Percentiles rank a stretch among this genome's conserved stretches.
Conservation (phyloP, 2,888 invertebrate genomes). For the Emmelina monodactyla region DNA sequence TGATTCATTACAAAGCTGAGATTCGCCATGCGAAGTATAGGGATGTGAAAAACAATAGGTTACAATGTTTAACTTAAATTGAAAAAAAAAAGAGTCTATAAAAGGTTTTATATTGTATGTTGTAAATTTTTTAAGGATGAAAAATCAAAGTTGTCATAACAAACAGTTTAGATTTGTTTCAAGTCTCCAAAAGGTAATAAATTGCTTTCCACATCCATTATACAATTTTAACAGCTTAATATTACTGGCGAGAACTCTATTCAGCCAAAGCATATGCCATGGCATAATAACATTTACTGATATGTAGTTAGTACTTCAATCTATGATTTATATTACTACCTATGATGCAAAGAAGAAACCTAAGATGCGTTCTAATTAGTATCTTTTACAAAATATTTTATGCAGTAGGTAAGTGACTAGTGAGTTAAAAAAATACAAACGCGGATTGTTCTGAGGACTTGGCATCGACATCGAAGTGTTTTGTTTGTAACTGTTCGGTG, state of each 20-base stretch:
- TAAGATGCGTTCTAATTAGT: no score
- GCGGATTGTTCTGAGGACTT: slow-evolving; percentile 73
- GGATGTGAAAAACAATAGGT: slow-evolving; percentile 48
- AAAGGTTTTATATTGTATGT: no score
- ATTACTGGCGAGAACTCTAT: no score
- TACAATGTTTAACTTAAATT: slow-evolving; percentile 14
- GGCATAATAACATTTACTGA: no score
- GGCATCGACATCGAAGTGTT: slow-evolving; percentile 77
- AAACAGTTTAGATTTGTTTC: not conserved
- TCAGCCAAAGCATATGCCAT: no score
- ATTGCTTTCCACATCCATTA: not conserved
- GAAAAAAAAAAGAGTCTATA: not conserved
- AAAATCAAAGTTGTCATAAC: not conserved
- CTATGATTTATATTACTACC: no score
- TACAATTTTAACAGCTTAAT: no score
- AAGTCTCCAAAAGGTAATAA: not conserved
- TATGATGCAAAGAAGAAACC: no score
- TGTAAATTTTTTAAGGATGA: not conserved
- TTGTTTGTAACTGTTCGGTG: slow-evolving; percentile 86
- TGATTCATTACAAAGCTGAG: slow-evolving; percentile 36
- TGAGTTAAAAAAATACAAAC: no score
- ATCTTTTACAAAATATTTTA: no score
- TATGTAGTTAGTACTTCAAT: no score
- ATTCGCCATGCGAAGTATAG: slow-evolving; percentile 49
- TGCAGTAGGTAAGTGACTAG: no score